phyloP scores from a whole-genome alignment of 92 coral and sea anemone species.

The Diadumene lineata region DNA sequence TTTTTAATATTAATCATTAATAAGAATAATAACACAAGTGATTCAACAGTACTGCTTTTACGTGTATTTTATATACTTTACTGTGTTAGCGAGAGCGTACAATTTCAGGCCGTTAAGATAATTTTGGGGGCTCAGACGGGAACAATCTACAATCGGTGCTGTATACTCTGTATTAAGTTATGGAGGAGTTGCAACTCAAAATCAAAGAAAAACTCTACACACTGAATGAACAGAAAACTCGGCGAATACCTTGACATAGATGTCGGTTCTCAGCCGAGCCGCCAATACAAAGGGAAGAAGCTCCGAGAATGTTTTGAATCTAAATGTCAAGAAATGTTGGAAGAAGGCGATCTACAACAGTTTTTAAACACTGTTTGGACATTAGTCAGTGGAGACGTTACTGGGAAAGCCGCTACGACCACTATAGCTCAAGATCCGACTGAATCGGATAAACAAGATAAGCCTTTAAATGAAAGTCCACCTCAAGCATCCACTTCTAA shows the following conservation, averaged over 20 bases:
- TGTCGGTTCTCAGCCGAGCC: constrained; percentile 6
- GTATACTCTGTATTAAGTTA: constrained; percentile 1
- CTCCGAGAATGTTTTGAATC: constrained; percentile 14
- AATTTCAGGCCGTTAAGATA: neutral
- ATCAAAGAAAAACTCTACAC: constrained; percentile 15
- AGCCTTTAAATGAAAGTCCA: too few relatives aligned
- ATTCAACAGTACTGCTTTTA: too few relatives aligned
- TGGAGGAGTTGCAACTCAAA: constrained; percentile 1
- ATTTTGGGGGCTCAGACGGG: constrained; percentile 15
- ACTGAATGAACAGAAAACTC: constrained; percentile 9
- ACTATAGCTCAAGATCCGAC: too few relatives aligned
- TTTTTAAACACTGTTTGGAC: constrained; percentile 21
- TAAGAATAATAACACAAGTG: too few relatives aligned
- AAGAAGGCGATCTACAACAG: constrained; percentile 13
- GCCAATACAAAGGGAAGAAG: constrained; percentile 18
- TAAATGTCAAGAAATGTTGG: neutral
- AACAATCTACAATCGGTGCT: neutral
- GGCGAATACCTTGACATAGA: constrained; percentile 9
- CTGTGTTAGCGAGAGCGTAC: too few relatives aligned
- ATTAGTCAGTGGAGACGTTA: constrained; percentile 5
- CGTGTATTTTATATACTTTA: too few relatives aligned
- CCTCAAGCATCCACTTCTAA: too few relatives aligned
- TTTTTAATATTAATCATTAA: too few relatives aligned
- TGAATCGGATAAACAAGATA: too few relatives aligned
- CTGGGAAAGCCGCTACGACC: neutral